Base-by-base conservation (phyloP, 2,797 vertebrate species). In the Acipenser transmontanus region DNA sequence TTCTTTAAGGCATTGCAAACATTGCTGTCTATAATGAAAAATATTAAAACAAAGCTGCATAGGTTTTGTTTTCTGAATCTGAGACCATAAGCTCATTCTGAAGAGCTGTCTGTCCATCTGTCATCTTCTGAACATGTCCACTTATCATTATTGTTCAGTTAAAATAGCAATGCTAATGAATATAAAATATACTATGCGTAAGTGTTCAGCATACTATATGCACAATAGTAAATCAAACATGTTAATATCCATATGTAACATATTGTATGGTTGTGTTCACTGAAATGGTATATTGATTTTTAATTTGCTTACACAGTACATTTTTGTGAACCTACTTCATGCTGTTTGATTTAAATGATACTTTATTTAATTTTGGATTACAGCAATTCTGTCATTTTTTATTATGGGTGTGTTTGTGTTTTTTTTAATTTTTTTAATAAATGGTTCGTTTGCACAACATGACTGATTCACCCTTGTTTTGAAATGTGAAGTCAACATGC, bases 401-500 rank as follows among this genome's bases (percentile, higher is more conserved):
- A 73, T 80, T 69, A 62, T 68, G 59, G 13, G 4, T 34, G 34
- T 34, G 2, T 34, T 34, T 34, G 17, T 17, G 17, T 17, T 66
- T 70, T 64, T 34, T 66, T 66, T 70, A 63, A 57, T 74, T 77
- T 73, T 76, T 74, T 17, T 76, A 70, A 79, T 79, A 80, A 78
- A 78, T 51, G 13, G 63, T 73, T 50, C 70, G 68, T 64, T 72
- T 62, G 20, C 70, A 70, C 68, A 62, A 51, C 54, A 56, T 59
- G 54, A 13, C 9, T 57, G 54, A n/a, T 6, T 57, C 6, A 4
- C 2, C 34, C 34, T 34, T 34, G 34, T 34, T 34, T 34, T 34
- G 34, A 34, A 34, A 34, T 34, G 34, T 3, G 34, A 34, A 34
- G 17, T 17, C 17, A 17, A 17, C 17, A 17, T 17, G 17, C 17